Evolutionary conservation across 2,888 invertebrate species (phyloP).

Genomic region (Drosophila infuscata): DNA sequence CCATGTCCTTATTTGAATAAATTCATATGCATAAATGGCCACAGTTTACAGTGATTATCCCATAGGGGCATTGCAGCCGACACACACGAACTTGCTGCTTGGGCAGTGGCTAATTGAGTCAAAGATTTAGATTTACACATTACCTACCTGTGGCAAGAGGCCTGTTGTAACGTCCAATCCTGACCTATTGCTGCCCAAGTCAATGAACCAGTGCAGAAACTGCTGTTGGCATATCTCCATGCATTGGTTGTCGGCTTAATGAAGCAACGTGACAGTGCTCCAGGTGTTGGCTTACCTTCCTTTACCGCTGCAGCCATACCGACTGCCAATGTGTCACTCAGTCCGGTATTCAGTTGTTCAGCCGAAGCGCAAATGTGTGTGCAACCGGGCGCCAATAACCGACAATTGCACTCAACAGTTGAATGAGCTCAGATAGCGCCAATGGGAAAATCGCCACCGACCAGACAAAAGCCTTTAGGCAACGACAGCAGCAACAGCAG

Average conservation of each 20-base stretch:
- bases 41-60: conserved; percentile 59
- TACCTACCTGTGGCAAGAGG: neutral
- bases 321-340: conserved; percentile 10
- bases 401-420: conserved; percentile 69
- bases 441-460: conserved; percentile 6
- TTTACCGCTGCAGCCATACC: conserved; percentile 13
- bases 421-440: conserved; percentile 48
- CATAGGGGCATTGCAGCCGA: conserved; percentile 35
- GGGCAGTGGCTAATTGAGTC: conserved; percentile 59
- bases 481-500: neutral
- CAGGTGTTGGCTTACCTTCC: conserved; percentile 35
- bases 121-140: conserved; percentile 32
- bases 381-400: conserved; percentile 54
- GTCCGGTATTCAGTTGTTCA: conserved; percentile 38
- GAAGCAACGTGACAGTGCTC: conserved; percentile 40
- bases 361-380: conserved; percentile 41
- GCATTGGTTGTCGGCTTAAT: conserved; percentile 55
- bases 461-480: conserved; percentile 30
- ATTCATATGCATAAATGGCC: conserved; percentile 78
- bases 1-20: conserved; percentile 70
- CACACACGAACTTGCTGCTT: conserved; percentile 31
- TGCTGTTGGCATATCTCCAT: conserved; percentile 18
- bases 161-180: conserved; percentile 1
- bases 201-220: conserved; percentile 17
- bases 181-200: neutral